Conservation (phyloP, 2,888 invertebrate genomes). For the Sabellastarte sp. region DNA sequence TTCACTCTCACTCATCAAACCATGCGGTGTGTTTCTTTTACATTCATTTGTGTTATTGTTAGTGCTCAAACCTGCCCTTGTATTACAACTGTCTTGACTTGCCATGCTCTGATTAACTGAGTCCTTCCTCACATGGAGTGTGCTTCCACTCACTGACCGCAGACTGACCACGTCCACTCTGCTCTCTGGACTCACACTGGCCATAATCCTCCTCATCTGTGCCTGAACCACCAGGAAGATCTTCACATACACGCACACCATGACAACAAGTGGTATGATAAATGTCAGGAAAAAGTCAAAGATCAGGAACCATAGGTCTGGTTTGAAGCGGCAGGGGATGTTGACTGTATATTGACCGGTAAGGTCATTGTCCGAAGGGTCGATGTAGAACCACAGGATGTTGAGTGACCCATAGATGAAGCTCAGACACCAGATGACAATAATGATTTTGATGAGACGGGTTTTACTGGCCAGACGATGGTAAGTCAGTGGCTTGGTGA, state of each 20-base stretch:
- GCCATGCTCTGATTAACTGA: too few species aligned
- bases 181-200: too few species aligned
- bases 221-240: conserved; percentile 25
- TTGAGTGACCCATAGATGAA: conserved; percentile 21
- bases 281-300: conserved; percentile 20
- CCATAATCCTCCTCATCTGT: conserved; percentile 23
- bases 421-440: conserved; percentile 17
- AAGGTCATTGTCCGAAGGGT: background rate
- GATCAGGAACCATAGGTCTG: conserved; percentile 16
- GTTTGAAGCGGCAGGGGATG: conserved; percentile 12
- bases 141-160: too few species aligned
- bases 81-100: too few species aligned
- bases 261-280: conserved; percentile 14
- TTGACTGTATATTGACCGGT: background rate
- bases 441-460: conserved; percentile 11
- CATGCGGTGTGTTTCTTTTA: too few species aligned
- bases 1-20: too few species aligned
- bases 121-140: too few species aligned
- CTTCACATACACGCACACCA: conserved; percentile 20
- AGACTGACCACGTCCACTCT: too few species aligned
- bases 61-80: too few species aligned
- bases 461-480: conserved; percentile 20
- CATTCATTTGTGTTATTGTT: too few species aligned
- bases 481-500: conserved; percentile 24
- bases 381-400: conserved; percentile 16